Conservation (phyloP, 2,888 invertebrate species). For the Drosophila cyrtoloma region DNA sequence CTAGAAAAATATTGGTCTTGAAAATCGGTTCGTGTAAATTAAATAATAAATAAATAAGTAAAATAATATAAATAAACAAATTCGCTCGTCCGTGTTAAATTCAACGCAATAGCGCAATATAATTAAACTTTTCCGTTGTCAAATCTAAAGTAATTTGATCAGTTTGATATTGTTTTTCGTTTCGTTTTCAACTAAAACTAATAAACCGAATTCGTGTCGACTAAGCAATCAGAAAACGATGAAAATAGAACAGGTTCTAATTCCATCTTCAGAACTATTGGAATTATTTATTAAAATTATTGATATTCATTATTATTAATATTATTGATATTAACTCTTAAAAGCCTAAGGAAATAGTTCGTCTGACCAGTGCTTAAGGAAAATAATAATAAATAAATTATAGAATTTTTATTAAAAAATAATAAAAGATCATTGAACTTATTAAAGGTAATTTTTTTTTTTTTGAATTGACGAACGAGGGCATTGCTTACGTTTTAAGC, state of each 20-base stretch:
- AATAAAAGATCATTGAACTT: neutral
- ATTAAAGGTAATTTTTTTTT: neutral
- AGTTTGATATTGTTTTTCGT: neutral
- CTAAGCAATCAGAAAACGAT: neutral
- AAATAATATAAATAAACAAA: neutral
- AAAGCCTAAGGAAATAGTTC: neutral
- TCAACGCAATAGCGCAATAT: neutral
- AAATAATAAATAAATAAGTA: neutral
- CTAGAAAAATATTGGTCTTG: neutral
- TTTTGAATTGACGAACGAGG: neutral
- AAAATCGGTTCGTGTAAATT: neutral
- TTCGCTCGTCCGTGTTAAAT: neutral
- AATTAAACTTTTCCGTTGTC: neutral
- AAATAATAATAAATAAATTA: neutral
- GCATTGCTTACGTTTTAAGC: conserved; percentile 3
- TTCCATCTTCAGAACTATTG: neutral
- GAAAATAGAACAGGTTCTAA: neutral
- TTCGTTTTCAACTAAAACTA: neutral
- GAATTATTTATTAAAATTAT: neutral
- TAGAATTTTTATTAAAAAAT: neutral
- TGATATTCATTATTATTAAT: neutral
- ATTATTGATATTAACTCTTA: neutral
- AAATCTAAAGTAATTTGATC: neutral
- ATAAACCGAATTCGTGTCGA: neutral
- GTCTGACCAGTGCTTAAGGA: neutral